phyloP scores from a whole-genome alignment of 2,113 vertebrate species.

The Muntiacus reevesi region DNA sequence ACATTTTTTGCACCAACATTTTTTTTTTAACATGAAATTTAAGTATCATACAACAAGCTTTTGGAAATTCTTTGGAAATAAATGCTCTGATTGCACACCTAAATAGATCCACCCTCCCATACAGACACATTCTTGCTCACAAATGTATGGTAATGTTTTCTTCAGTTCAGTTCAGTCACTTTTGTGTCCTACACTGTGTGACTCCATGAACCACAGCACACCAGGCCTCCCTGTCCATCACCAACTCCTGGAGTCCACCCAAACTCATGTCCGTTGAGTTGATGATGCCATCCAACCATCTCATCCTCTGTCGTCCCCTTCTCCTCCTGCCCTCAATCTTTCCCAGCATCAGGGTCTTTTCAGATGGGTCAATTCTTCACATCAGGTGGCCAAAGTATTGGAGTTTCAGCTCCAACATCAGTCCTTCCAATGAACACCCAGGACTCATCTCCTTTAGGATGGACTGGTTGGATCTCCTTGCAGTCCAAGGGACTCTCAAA shows the following conservation, averaged over 20 bases:
- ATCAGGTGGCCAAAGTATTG: neutral
- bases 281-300: neutral
- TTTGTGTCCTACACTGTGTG: accelerated
- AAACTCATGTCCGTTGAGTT: neutral
- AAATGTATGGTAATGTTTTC: neutral
- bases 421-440: neutral
- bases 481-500: neutral
- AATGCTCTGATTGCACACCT: neutral
- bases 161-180: neutral
- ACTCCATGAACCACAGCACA: neutral
- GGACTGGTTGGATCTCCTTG: neutral
- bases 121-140: neutral
- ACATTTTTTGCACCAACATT: neutral
- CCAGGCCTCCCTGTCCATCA: neutral
- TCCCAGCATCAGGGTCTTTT: neutral
- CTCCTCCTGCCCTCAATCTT: neutral
- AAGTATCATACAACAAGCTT: neutral
- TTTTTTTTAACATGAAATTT: neutral
- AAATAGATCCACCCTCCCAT: neutral
- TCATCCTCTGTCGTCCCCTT: neutral
- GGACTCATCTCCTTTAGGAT: neutral
- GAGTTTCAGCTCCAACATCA: neutral
- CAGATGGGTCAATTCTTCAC: neutral
- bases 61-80: neutral
- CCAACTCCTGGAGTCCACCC: neutral